Base-by-base conservation (phyloP, 2,888 invertebrate genomes). In the Catocala nupta region DNA sequence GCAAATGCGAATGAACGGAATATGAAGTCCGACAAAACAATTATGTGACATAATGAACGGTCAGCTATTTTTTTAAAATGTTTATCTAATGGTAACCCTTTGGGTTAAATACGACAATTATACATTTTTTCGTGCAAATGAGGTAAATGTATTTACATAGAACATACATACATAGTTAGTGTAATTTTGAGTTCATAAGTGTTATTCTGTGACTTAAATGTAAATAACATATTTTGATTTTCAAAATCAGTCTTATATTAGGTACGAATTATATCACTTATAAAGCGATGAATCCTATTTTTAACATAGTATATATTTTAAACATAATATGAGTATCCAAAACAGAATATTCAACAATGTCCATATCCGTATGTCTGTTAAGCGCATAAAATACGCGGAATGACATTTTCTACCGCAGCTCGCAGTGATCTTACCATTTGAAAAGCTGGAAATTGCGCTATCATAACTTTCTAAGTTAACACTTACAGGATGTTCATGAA, bases 1-100 rank as follows among this genome's bases (percentile, higher is more conserved):
- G 34, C 51, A 58, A 58, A 52, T 58, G 39, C 42, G 45, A 25
- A 58, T 58, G 48, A 51, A 42, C 39, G 39, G 39, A 36, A 52
- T 36, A n/a, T 43, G n/a, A 43, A 45, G 34, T 44, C 50, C 34
- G 52, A 58, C 51, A 51, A 16, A 13, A 43, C 16, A 13, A n/a
- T 45, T 44, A 8, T 11, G 44, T n/a, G 34, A 58, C 58, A 51
- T 13, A 8, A 10, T 36, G 39, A 0, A 7, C 11, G 13, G 16
- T 9, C 5, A 50, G 25, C 48, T 9, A 48, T 8, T 48, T 48
- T 45, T 7, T 45, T 13, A 45, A 10, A 5, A 1, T 11, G 5
- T 16, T 16, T 16, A 1, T 16, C 16, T 16, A 16, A 2, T 16
- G 16, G 16, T 2, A 16, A 16, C 16, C 16, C 2, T 16, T 16